Evolutionary conservation across 2,113 vertebrate species (phyloP).

Genomic region (Pituophis catenifer): DNA sequence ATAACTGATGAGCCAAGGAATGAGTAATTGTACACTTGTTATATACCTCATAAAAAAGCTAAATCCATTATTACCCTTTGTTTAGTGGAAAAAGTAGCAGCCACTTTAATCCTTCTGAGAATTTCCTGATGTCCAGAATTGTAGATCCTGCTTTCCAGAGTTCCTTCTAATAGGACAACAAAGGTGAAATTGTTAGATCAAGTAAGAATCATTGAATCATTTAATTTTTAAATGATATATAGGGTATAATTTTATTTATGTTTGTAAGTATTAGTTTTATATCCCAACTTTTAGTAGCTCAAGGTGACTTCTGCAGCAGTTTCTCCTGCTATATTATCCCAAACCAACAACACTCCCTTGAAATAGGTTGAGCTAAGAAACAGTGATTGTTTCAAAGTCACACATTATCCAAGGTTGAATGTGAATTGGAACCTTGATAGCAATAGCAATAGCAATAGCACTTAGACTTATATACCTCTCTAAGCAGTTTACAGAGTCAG

Average conservation of each 20-base stretch:
- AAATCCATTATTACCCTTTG: neutral
- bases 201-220: neutral
- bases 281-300: neutral
- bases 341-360: neutral
- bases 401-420: neutral
- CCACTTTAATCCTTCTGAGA: neutral
- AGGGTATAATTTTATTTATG: neutral
- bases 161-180: neutral
- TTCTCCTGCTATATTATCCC: neutral
- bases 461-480: too few relatives aligned
- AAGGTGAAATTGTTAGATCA: neutral
- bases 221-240: neutral
- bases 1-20: neutral
- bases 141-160: neutral
- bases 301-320: neutral
- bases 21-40: neutral
- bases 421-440: neutral
- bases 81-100: neutral
- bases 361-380: neutral
- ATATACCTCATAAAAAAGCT: too few relatives aligned
- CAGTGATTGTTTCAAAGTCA: conserved; percentile 9
- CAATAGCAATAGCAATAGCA: too few relatives aligned
- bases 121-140: neutral
- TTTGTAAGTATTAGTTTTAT: neutral
- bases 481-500: too few relatives aligned